phyloP scores from a whole-genome alignment of 2,797 vertebrate species.

The Peromyscus attwateri region DNA sequence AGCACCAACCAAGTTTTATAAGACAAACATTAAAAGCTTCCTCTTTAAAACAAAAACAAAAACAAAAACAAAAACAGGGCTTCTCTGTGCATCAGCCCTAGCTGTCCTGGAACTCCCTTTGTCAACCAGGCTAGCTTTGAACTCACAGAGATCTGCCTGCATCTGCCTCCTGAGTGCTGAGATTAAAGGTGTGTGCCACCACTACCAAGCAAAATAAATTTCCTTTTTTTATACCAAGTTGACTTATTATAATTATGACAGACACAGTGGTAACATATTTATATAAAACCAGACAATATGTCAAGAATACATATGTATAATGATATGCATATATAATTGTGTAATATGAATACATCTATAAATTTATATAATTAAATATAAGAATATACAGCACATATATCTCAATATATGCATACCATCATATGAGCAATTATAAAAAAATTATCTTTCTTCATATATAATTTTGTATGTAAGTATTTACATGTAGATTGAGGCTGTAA shows the following conservation, averaged over 20 bases:
- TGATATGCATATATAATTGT: not conserved
- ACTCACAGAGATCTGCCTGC: not conserved
- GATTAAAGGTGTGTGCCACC: not conserved
- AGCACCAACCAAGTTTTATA: not conserved
- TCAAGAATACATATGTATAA: not conserved
- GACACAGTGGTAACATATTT: not conserved
- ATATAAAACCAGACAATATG: not conserved
- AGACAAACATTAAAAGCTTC: not conserved
- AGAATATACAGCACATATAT: not conserved
- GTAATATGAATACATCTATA: not conserved
- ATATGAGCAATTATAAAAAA: not conserved
- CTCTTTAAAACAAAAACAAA: not conserved
- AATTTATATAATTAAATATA: not conserved
- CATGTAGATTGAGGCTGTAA: not conserved
- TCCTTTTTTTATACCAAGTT: not conserved
- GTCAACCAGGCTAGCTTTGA: not conserved
- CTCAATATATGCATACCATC: too few relatives aligned
- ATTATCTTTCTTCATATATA: not conserved
- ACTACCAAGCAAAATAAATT: not conserved
- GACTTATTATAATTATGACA: constrained; percentile 51
- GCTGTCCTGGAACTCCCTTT: not conserved
- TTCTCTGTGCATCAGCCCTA: not conserved
- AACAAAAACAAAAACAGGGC: not conserved
- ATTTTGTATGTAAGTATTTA: not conserved
- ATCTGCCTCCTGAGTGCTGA: not conserved